Percentiles rank a stretch among this genome's conserved stretches.
These are phyloP conservation scores for Acleris laterana DNA, from an alignment of 2,888 invertebrate species.

Conservation along the genomic window DNA sequence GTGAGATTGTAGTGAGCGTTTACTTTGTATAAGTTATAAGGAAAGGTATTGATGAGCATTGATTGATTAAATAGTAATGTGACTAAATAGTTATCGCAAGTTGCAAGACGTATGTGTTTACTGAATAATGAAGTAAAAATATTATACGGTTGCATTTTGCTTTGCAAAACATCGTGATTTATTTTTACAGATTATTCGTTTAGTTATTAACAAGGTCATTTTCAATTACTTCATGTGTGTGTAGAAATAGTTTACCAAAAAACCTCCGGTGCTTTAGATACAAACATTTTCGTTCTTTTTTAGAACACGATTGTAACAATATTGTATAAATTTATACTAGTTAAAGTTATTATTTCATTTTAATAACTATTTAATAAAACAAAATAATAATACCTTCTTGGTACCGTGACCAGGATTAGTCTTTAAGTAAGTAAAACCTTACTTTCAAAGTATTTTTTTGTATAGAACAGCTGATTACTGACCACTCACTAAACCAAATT, in stretches of 20 bases:
- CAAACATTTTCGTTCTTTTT: too few species aligned
- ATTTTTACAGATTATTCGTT: not conserved
- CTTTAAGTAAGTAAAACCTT: not conserved
- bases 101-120: not conserved
- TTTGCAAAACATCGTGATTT: not conserved
- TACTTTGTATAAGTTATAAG: not conserved
- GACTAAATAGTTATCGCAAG: not conserved
- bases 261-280: too few species aligned
- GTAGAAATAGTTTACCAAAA: too few species aligned
- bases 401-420: not conserved
- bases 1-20: not conserved
- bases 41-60: not conserved
- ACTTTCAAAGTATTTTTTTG: too few species aligned
- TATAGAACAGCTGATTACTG: not conserved
- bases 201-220: too few species aligned
- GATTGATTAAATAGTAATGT: not conserved
- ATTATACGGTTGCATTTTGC: not conserved
- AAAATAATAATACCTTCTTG: not conserved
- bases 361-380: too few species aligned
- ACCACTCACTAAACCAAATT: not conserved
- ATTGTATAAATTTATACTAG: too few species aligned
- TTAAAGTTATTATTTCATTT: too few species aligned
- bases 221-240: too few species aligned
- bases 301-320: too few species aligned
- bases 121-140: not conserved